Percentiles rank a stretch among this genome's conserved stretches.
phyloP scores from a whole-genome alignment of 53 echinoderm and acorn worm genomes.

The Actinopyga echinites region DNA sequence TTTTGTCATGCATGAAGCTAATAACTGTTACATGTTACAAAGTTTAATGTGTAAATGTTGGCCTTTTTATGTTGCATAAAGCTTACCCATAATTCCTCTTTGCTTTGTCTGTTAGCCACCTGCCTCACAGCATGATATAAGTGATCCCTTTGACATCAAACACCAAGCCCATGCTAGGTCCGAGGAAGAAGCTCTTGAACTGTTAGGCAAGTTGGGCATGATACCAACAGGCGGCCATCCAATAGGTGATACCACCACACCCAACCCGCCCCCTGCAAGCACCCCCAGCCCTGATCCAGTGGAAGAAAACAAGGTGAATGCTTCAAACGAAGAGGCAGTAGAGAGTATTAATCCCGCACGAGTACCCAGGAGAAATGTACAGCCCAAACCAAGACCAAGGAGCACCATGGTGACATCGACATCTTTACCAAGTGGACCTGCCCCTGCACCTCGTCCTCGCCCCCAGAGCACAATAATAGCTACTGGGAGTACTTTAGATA shows the following conservation, averaged over 20 bases:
- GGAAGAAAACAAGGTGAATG: conserved; percentile 33
- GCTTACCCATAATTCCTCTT: background rate
- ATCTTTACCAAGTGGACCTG: conserved; percentile 10
- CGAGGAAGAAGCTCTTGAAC: conserved; percentile 66
- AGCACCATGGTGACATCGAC: background rate
- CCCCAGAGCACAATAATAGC: conserved; percentile 56
- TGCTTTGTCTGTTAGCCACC: background rate
- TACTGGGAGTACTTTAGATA: background rate
- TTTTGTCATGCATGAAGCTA: no score
- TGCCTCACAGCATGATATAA: conserved; percentile 53
- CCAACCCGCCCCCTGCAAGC: conserved; percentile 27
- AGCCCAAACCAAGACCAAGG: conserved; percentile 36
- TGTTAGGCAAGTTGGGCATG: conserved; percentile 71
- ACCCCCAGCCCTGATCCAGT: conserved; percentile 31
- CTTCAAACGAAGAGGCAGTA: conserved; percentile 39
- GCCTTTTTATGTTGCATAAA: no score
- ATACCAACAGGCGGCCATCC: background rate
- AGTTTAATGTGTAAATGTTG: no score
- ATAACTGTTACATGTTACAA: no score
- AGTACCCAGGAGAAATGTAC: conserved; percentile 4
- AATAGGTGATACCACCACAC: background rate
- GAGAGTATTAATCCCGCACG: background rate
- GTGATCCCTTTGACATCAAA: conserved; percentile 81
- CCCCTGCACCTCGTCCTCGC: conserved; percentile 67
- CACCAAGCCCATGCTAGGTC: conserved; percentile 71